Base-by-base conservation (phyloP, 2,113 vertebrate species). In the Etia nguti region DNA sequence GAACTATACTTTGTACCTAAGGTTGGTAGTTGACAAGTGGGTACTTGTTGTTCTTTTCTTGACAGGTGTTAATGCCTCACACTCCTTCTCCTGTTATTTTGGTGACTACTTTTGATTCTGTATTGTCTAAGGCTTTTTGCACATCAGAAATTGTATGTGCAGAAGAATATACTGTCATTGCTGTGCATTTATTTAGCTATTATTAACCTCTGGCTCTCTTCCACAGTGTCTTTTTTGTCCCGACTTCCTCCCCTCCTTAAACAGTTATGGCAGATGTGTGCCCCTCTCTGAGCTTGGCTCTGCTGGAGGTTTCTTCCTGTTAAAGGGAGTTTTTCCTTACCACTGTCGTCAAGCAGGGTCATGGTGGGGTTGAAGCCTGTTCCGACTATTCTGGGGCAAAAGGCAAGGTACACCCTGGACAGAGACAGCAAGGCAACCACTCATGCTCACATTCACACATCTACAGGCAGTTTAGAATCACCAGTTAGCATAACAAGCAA, bases 31-130 rank as follows among this genome's bases (percentile, higher is more conserved):
- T 89, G 91, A 88, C 89, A 85, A 82, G 88, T n/a, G 80, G 81
- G 80, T 85, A 65, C 88, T 86, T 82, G 77, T 92, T 62, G 31
- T 79, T 92, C 86, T 50, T 46, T 48, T 22, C 13, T 6, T 87
- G 92, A 90, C 84, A 91, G 80, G 70, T 62, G 86, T 81, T 86
- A 70, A 86, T 83, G 57, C 80, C 41, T 86, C 79, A 34, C 11
- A 52, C 50, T 55, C 59, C 59, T 48, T 59, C 38, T n/a, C 15
- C 68, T 68, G 54, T 73, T 26, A 38, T 85, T 75, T 55, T 73
- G n/a, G 80, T 20, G 36, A 73, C 34, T 48, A 24, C 55, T 70
- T 83, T 82, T 79, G 79, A 85, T 70, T 85, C 6, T 2, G 22
- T 43, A 4, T 10, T 6, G 34, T 48, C 10, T 4, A 43, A 4